A percentile compares a stretch with the other conserved stretches of the same genome.
These are phyloP conservation scores for Cantharis lateralis DNA, from an alignment of 2,888 invertebrate genomes.

Conservation along the genomic window DNA sequence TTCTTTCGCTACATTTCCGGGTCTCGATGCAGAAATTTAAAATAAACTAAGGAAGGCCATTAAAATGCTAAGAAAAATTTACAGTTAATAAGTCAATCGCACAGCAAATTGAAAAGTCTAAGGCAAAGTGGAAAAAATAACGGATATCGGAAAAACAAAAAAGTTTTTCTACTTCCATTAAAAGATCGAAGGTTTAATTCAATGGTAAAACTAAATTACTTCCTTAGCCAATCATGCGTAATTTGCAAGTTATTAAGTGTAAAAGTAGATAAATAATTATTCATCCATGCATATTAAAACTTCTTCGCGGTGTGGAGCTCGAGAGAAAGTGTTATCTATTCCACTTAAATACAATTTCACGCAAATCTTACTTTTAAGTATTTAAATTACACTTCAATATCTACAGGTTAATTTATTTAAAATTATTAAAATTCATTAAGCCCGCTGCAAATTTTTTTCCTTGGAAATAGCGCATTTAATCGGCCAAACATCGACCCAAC, in stretches of 20 bases:
- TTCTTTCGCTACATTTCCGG: background rate
- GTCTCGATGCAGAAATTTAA: background rate
- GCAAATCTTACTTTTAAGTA: background rate
- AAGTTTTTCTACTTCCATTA: background rate
- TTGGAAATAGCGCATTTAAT: background rate
- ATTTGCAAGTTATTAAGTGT: background rate
- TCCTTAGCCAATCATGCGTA: background rate
- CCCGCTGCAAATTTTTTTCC: background rate
- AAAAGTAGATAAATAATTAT: constrained; percentile 1
- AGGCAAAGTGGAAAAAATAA: background rate
- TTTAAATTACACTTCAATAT: background rate
- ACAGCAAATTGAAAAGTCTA: background rate
- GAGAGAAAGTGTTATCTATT: background rate
- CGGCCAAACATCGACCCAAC: background rate
- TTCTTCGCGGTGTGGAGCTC: background rate
- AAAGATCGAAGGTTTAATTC: background rate
- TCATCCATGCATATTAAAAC: background rate
- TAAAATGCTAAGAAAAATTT: background rate
- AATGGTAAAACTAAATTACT: constrained; percentile 2
- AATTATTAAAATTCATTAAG: background rate
- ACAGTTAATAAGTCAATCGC: background rate
- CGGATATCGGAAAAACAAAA: background rate
- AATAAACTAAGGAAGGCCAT: background rate
- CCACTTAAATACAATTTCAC: background rate
- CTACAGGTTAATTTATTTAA: background rate